These are phyloP conservation scores for Nycteola revayana DNA, from an alignment of 2,888 invertebrate species.

Conservation along the genomic window DNA sequence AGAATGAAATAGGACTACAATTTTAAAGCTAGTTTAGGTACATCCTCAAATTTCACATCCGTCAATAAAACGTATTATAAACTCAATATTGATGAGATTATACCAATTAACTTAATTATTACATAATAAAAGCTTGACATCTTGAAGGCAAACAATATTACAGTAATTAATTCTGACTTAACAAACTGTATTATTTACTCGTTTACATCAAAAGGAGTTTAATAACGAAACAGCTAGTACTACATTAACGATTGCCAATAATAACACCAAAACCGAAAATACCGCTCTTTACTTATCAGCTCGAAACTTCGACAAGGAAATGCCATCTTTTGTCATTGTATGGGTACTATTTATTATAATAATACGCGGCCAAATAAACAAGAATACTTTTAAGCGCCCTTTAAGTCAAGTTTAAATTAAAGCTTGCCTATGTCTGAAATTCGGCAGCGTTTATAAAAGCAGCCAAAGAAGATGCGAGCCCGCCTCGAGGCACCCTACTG, in stretches of 20 bases:
- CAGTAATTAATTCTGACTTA: slow-evolving; percentile 24
- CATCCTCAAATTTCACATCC: no score
- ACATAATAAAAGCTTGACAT: slow-evolving; percentile 11
- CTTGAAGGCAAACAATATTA: slow-evolving; percentile 25
- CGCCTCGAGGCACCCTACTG: slow-evolving; percentile 69
- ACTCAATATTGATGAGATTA: background rate
- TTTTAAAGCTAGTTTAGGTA: no score
- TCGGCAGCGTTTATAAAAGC: slow-evolving; percentile 66
- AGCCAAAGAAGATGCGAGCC: slow-evolving; percentile 54
- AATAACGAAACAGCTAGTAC: slow-evolving; percentile 13
- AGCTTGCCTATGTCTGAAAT: slow-evolving; percentile 70
- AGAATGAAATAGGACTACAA: no score
- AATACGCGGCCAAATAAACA: slow-evolving; percentile 49
- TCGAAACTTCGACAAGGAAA: slow-evolving; percentile 29
- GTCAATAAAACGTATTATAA: no score
- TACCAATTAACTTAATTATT: slow-evolving; percentile 7
- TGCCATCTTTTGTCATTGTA: slow-evolving; percentile 42
- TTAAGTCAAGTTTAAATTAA: slow-evolving; percentile 74
- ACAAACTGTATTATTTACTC: slow-evolving; percentile 27
- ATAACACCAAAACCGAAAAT: slow-evolving; percentile 13
- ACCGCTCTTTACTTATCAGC: slow-evolving; percentile 1
- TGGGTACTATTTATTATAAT: slow-evolving; percentile 37
- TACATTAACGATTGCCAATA: slow-evolving; percentile 14
- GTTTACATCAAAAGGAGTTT: slow-evolving; percentile 12
- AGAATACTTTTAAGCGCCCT: slow-evolving; percentile 54